These are phyloP conservation scores for Heliconius hortense DNA, from an alignment of 2,888 invertebrate genomes.

Conservation along the genomic window DNA sequence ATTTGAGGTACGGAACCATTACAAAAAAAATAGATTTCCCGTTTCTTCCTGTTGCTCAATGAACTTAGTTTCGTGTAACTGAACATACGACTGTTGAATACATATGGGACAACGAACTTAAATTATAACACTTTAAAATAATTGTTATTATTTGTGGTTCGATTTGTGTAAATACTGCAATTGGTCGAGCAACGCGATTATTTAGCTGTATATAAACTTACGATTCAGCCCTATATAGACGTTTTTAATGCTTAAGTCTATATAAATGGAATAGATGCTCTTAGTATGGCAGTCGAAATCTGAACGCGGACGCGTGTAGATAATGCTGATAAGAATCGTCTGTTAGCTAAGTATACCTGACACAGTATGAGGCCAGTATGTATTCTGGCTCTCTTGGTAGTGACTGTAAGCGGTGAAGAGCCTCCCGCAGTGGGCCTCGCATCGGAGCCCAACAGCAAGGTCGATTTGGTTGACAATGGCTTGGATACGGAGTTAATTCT, in stretches of 20 bases:
- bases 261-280: conserved; percentile 74
- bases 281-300: conserved; percentile 71
- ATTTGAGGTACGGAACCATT: neutral
- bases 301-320: conserved; percentile 67
- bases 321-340: conserved; percentile 45
- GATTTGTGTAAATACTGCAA: conserved; percentile 7
- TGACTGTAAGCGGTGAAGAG: conserved; percentile 48
- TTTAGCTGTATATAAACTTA: conserved; percentile 38
- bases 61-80: neutral
- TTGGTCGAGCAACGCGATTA: conserved; percentile 29
- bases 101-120: neutral
- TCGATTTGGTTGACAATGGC: conserved; percentile 48
- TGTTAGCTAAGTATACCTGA: conserved; percentile 27
- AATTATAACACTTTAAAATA: neutral
- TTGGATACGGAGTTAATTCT: conserved; percentile 61
- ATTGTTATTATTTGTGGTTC: neutral
- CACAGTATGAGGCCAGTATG: conserved; percentile 53
- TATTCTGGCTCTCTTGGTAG: conserved; percentile 51
- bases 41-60: neutral
- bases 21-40: neutral
- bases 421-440: conserved; percentile 47
- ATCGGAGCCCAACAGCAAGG: conserved; percentile 49
- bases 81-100: neutral
- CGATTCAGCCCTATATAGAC: conserved; percentile 54
- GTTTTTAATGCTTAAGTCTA: conserved; percentile 44